These are phyloP conservation scores for Malthinus flaveolus DNA, from an alignment of 2,888 invertebrate species.

Conservation along the genomic window DNA sequence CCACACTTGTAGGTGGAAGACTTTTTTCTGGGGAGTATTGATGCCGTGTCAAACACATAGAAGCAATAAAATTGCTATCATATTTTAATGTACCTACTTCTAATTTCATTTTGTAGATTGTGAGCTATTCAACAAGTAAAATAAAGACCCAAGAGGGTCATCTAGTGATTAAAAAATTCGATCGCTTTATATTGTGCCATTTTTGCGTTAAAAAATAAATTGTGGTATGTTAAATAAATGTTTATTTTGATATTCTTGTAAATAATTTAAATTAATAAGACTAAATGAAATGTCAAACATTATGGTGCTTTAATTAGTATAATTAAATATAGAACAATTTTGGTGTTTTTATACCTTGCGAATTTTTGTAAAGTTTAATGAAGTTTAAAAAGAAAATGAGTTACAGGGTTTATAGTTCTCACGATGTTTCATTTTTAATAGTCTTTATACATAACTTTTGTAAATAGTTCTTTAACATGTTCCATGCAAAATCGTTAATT, in stretches of 20 bases:
- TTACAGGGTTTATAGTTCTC: constrained; percentile 28
- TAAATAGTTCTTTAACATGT: constrained; percentile 21
- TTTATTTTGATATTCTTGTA: constrained; percentile 25
- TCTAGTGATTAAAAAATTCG: constrained; percentile 7
- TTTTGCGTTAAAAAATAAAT: constrained; percentile 17
- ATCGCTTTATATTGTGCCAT: constrained; percentile 23
- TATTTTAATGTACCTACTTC: no score
- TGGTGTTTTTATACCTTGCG: constrained; percentile 29
- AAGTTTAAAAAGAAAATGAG: constrained; percentile 21
- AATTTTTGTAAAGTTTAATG: constrained; percentile 29
- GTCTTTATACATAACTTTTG: constrained; percentile 19
- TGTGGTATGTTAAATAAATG: constrained; percentile 13
- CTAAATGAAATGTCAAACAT: constrained; percentile 49
- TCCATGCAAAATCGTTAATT: constrained; percentile 19
- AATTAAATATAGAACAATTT: constrained; percentile 26
- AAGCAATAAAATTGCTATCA: no score
- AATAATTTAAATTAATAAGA: constrained; percentile 35
- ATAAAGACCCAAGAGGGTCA: not conserved
- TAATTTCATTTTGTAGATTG: no score
- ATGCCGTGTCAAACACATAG: no score
- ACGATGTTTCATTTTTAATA: constrained; percentile 18
- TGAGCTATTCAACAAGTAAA: no score
- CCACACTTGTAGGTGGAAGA: no score
- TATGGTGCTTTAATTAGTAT: constrained; percentile 48
- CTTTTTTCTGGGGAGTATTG: no score